These are phyloP conservation scores for Coccyzus lansbergi DNA, from an alignment of 2,797 vertebrate genomes.

Conservation along the genomic window DNA sequence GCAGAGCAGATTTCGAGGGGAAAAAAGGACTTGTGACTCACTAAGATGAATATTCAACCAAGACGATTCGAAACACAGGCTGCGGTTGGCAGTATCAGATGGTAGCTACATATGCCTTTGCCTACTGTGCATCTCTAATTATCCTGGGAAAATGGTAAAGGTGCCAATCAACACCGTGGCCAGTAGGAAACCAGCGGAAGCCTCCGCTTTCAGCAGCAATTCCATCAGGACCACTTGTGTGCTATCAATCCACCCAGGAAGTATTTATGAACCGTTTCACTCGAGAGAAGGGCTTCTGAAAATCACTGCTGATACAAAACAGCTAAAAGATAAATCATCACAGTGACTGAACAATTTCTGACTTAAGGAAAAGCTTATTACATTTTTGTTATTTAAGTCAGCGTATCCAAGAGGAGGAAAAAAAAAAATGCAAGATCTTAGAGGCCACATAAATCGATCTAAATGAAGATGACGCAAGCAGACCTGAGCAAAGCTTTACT, in stretches of 20 bases:
- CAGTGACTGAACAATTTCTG: background rate
- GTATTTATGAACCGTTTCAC: background rate
- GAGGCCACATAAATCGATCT: background rate
- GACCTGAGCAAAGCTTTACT: background rate
- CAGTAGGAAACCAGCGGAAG: background rate
- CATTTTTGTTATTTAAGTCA: background rate
- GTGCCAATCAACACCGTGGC: background rate
- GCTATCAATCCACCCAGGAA: background rate
- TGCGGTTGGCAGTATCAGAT: background rate
- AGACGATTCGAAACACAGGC: background rate
- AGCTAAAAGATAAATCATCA: background rate
- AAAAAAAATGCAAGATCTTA: background rate
- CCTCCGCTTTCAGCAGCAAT: background rate
- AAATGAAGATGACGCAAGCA: background rate
- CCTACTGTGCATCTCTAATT: background rate
- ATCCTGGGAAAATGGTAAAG: background rate
- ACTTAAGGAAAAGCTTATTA: background rate
- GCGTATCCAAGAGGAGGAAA: background rate
- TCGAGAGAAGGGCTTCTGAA: background rate
- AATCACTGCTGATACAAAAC: background rate
- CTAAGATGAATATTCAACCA: background rate
- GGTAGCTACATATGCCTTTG: slow-evolving; percentile 4
- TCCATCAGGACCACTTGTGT: background rate
- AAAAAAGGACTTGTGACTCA: background rate
- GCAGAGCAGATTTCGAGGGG: background rate